Percentiles rank a stretch among this genome's conserved stretches.
phyloP scores from a whole-genome alignment of 53 echinoderm and acorn worm genomes.

The Holothuria scabra region DNA sequence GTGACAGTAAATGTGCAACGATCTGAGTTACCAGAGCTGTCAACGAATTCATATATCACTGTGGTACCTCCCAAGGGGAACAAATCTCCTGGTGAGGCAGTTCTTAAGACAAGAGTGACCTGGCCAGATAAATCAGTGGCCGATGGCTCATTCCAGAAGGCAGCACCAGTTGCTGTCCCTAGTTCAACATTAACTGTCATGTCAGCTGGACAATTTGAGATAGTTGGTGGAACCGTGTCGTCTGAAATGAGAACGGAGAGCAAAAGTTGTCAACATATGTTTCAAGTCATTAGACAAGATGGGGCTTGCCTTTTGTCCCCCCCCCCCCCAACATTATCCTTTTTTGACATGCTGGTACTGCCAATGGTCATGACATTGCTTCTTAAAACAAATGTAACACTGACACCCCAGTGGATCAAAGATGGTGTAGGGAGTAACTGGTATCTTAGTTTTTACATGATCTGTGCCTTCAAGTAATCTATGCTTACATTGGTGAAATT shows the following conservation, averaged over 20 bases:
- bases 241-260: background rate
- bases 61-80: constrained; percentile 5
- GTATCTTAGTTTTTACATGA: no score
- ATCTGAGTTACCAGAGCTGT: constrained; percentile 46
- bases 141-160: constrained; percentile 41
- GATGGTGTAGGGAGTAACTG: no score
- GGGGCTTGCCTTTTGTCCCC: no score
- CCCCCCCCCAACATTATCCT: no score
- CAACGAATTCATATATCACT: constrained; percentile 66
- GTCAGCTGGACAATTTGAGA: constrained; percentile 59
- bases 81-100: background rate
- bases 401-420: no score
- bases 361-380: no score
- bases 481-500: no score
- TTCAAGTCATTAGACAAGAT: no score
- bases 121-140: constrained; percentile 71
- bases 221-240: background rate
- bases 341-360: no score
- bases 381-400: no score
- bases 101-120: constrained; percentile 39
- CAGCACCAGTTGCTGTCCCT: constrained; percentile 9
- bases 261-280: no score
- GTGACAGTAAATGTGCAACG: constrained; percentile 53
- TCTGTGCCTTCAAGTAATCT: no score
- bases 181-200: constrained; percentile 49